Percentiles rank a stretch among this genome's conserved stretches.
phyloP scores from a whole-genome alignment of 1,140 invertebrate species.

The Lepidurus apus region DNA sequence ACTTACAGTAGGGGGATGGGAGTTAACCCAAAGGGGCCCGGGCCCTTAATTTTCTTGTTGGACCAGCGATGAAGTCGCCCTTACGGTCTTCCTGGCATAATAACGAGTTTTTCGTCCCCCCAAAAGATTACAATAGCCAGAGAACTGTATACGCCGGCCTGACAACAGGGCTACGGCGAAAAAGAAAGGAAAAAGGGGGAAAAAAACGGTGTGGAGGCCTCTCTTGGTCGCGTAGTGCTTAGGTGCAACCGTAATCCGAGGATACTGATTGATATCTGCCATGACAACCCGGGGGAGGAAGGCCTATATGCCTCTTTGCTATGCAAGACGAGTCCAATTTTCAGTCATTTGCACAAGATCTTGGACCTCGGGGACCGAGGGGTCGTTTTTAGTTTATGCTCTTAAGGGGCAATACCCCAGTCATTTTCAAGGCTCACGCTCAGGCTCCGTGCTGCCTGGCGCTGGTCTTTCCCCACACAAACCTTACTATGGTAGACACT shows the following conservation, averaged over 20 bases:
- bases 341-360: not conserved
- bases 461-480: too few species aligned
- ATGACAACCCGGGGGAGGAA: not conserved
- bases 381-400: not conserved
- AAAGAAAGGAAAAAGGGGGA: not conserved
- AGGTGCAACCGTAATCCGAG: slow-evolving; percentile 3
- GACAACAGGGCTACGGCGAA: not conserved
- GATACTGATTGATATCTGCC: slow-evolving; percentile 7
- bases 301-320: not conserved
- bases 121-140: not conserved
- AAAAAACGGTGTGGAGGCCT: not conserved
- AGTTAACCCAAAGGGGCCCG: not conserved
- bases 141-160: not conserved
- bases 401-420: not conserved
- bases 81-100: not conserved
- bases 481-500: too few species aligned
- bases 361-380: not conserved
- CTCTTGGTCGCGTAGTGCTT: slow-evolving; percentile 15
- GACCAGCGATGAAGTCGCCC: not conserved
- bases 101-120: not conserved
- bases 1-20: not conserved
- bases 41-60: slow-evolving; percentile 15
- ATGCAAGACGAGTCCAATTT: not conserved
- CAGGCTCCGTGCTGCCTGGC: too few species aligned
- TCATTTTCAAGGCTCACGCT: too few species aligned